Base-by-base conservation (phyloP, 2,113 vertebrate genomes). In the Caracal caracal region DNA sequence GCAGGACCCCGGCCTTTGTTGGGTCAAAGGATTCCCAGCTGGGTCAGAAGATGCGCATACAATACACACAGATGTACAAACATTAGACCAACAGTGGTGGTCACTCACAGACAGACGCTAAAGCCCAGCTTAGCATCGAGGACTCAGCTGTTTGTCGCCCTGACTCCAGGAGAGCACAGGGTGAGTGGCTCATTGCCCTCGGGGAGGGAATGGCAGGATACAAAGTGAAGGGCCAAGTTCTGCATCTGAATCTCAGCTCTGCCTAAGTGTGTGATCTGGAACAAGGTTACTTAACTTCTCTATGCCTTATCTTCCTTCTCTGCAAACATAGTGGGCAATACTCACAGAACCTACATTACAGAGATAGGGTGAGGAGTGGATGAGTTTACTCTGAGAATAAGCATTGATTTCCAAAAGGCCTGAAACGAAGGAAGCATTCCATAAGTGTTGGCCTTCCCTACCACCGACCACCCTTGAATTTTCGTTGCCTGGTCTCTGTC, bases 151-250 rank as follows among this genome's bases (percentile, higher is more conserved):
- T 43, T 8, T 4, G 19, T 1, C 6, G 20, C 19, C 11, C 17
- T 10, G 12, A 28, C 65, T 53, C 30, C 35, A 28, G 59, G 78
- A 85, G 24, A 33, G 30, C 22, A 1, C 19, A 0, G 7, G 24
- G 22, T 0, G 2, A 28, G 24, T 2, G 10, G 22, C 5, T 6
- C 30, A 5, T 43, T 13, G 43, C 63, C 16, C 9, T 0, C 56
- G 0, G 2, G 33, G 51, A 47, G 30, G 10, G 49, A 68, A 68
- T 5, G 68, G 43, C 51, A 37, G 61, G n/a, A 8, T 3, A 13
- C 43, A 2, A n/a, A 59, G 63, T 5, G 20, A 20, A 56, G 22
- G 79, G 66, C 43, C 37, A 70, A 43, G 33, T 1, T 87, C 90
- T 93, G 51, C 61, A 22, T 37, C 19, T 71, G 51, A 88, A 28